Percentiles rank a stretch among this genome's conserved stretches.
Evolutionary conservation across 1,140 invertebrate species (phyloP).

Genomic region (Drosophila bocki): DNA sequence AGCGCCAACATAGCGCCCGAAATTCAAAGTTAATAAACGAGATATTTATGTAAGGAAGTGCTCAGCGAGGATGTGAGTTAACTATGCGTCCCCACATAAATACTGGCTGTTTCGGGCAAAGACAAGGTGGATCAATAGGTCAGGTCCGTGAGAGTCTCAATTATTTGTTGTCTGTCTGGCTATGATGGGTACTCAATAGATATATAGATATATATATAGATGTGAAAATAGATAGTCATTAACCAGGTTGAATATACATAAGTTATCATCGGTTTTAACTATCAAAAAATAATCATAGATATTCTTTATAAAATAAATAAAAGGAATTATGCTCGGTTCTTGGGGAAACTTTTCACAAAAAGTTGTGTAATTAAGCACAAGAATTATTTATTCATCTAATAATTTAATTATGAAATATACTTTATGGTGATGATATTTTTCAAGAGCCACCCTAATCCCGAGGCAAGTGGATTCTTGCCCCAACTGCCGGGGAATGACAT

Average conservation of each 20-base stretch:
- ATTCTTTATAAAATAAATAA: no score
- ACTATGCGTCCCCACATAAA: slow-evolving; percentile 17
- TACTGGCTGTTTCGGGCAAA: neutral
- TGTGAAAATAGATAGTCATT: neutral
- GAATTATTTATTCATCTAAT: neutral
- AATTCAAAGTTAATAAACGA: slow-evolving; percentile 69
- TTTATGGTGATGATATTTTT: neutral
- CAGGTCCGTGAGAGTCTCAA: neutral
- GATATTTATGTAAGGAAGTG: slow-evolving; percentile 61
- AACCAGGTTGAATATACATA: no score
- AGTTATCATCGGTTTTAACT: neutral
- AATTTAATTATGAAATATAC: neutral
- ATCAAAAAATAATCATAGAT: neutral
- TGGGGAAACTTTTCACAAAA: no score
- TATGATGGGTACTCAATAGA: neutral
- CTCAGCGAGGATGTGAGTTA: slow-evolving; percentile 30
- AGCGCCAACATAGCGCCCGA: slow-evolving; percentile 44
- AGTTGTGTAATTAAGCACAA: no score
- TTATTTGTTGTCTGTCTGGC: neutral
- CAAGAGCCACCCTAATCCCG: neutral
- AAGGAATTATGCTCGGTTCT: no score
- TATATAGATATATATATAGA: no score
- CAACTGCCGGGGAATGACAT: slow-evolving; percentile 21
- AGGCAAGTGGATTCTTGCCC: neutral
- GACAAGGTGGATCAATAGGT: slow-evolving; percentile 35